Evolutionary conservation across 2,797 vertebrate species (phyloP), one percentile per base, ranked within the genome.

Genomic region (Platyrinchus mystaceus): DNA sequence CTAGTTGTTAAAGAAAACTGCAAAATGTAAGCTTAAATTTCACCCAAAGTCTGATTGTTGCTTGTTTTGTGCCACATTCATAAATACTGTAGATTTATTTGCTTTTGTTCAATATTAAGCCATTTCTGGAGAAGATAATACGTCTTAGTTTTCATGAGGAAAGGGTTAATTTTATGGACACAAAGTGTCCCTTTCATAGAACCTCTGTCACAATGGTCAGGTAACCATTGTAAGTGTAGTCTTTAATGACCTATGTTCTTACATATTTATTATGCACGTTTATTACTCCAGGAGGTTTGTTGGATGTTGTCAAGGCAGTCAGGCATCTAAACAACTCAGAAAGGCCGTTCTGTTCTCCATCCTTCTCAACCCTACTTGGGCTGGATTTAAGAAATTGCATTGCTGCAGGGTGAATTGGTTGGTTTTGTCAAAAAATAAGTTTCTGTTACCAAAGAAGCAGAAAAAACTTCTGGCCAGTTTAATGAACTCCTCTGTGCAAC

Each of bases 1-100:
- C 97, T 98, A 37, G 76, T 87, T 32, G 93, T 98, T 94, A 99
- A 98, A 97, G 98, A 99, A 62, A 98, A 98, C 87, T 98, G 97
- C 88, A 99, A 98, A 98, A 98, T 99, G 99, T 99, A 98, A 99
- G 99, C 59, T 62, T 46, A n/a, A 23, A 86, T 95, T 78, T 67
- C 26, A 76, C 12, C 9, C 19, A 4, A 24, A 22, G 1, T 68
- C 46, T 60, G 4, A 62, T 53, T 2, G 19, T 34, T 87, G 14
- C 23, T 95, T 84, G 13, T 84, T 81, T 52, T 55, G 24, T 75
- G 43, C 21, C 39, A 53, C 13, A n/a, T 0, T 63, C 3, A 0
- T 34, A 80, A 36, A 55, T 80, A 60, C 18, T 1, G 2, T 23
- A 37, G 20, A 7, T 84, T 49, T 75, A 22, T 75, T 87, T 69